These are phyloP conservation scores for Craniophora ligustri DNA, from an alignment of 2,888 invertebrate species.

Conservation along the genomic window DNA sequence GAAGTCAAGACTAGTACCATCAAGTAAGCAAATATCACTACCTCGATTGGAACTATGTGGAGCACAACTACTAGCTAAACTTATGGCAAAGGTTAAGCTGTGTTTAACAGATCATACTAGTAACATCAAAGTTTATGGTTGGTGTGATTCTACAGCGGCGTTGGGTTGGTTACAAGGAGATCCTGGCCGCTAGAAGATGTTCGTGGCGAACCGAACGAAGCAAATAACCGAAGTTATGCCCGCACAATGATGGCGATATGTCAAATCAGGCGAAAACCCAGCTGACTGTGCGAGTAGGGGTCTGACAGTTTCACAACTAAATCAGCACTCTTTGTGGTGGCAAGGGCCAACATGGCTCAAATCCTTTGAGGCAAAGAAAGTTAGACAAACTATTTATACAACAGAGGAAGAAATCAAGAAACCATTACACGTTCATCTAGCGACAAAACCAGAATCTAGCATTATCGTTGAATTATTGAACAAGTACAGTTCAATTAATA, in stretches of 20 bases:
- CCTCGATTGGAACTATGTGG: constrained; percentile 15
- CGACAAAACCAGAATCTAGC: neutral
- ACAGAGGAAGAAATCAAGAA: neutral
- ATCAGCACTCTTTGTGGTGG: constrained; percentile 38
- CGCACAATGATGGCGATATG: constrained; percentile 1
- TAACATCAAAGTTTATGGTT: constrained; percentile 5
- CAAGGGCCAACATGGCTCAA: constrained; percentile 27
- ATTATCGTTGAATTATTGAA: neutral
- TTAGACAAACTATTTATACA: neutral
- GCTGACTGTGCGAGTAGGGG: constrained; percentile 39
- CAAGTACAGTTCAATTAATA: neutral
- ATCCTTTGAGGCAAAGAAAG: neutral
- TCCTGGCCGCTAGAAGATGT: neutral
- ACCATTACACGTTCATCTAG: neutral
- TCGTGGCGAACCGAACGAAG: neutral
- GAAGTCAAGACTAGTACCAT: constrained; percentile 16
- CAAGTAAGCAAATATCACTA: constrained; percentile 10
- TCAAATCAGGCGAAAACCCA: neutral
- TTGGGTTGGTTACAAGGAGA: neutral
- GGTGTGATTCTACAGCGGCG: constrained; percentile 25
- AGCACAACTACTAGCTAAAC: constrained; percentile 1
- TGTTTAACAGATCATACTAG: constrained; percentile 3
- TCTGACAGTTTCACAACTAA: constrained; percentile 10
- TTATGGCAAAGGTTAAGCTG: constrained; percentile 14
- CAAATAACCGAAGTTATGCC: neutral